These are phyloP conservation scores for Furcula furcula DNA, from an alignment of 2,888 invertebrate species.

Conservation along the genomic window DNA sequence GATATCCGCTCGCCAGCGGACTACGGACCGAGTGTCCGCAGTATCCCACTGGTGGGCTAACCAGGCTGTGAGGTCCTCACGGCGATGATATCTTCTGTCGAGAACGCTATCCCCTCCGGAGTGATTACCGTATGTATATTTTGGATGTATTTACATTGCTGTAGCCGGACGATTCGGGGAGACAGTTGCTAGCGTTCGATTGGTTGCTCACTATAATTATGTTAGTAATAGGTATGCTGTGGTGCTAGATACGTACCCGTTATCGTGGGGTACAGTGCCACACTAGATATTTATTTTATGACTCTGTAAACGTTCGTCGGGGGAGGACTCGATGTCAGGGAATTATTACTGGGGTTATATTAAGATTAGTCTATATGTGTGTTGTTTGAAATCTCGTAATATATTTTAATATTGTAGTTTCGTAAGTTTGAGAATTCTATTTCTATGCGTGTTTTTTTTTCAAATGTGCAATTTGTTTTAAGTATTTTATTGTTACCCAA, in stretches of 20 bases:
- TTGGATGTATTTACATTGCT: constrained; percentile 75
- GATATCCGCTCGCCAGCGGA: constrained; percentile 20
- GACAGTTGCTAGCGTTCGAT: constrained; percentile 58
- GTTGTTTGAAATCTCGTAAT: constrained; percentile 81
- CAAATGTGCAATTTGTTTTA: constrained; percentile 73
- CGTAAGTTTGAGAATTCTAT: constrained; percentile 51
- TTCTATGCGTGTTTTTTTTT: constrained; percentile 70
- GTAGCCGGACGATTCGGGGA: constrained; percentile 46
- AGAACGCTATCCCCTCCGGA: constrained; percentile 53
- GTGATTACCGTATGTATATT: constrained; percentile 66
- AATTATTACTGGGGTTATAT: constrained; percentile 65
- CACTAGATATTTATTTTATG: constrained; percentile 68
- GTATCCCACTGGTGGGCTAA: constrained; percentile 10
- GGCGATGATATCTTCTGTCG: constrained; percentile 41
- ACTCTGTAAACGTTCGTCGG: constrained; percentile 41
- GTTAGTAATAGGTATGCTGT: constrained; percentile 66
- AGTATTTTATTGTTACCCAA: constrained; percentile 75
- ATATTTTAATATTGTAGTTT: constrained; percentile 64
- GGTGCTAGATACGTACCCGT: constrained; percentile 61
- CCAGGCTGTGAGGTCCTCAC: constrained; percentile 42
- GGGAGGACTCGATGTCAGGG: constrained; percentile 57
- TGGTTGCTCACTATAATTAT: constrained; percentile 78
- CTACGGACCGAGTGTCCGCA: constrained; percentile 2
- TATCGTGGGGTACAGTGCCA: constrained; percentile 58
- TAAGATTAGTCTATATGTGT: constrained; percentile 69